phyloP scores from a whole-genome alignment of 2,113 vertebrate species.

The Dicrurus megarhynchus region DNA sequence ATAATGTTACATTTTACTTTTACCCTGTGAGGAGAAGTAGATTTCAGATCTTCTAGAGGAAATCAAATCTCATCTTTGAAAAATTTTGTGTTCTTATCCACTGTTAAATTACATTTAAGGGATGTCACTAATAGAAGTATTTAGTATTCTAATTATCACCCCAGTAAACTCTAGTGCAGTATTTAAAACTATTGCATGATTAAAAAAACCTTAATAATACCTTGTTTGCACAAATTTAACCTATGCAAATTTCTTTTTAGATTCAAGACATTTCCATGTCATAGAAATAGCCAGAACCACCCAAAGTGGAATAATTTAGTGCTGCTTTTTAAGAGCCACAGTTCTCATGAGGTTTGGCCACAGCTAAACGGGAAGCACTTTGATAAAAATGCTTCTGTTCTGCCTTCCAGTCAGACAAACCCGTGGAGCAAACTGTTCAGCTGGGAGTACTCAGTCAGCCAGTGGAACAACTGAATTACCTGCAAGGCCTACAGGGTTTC shows the following conservation, averaged over 20 bases:
- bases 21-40: not conserved
- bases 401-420: not conserved
- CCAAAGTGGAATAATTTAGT: not conserved
- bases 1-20: not conserved
- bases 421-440: not conserved
- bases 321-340: not conserved
- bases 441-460: not conserved
- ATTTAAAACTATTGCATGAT: not conserved
- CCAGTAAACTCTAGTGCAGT: not conserved
- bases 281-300: not conserved
- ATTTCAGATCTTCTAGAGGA: not conserved
- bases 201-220: fast-evolving
- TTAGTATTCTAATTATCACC: not conserved
- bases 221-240: not conserved
- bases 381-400: not conserved
- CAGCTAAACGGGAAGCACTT: not conserved
- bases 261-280: not conserved
- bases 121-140: not conserved
- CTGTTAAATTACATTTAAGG: not conserved
- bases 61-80: not conserved
- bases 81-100: not conserved
- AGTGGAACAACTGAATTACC: not conserved
- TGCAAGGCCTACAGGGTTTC: not conserved
- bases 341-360: not conserved
- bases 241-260: not conserved